Percentiles rank a stretch among this genome's conserved stretches.
These are phyloP conservation scores for Typhlichthys eigenmanni DNA, from an alignment of 2,797 vertebrate genomes.

Conservation along the genomic window DNA sequence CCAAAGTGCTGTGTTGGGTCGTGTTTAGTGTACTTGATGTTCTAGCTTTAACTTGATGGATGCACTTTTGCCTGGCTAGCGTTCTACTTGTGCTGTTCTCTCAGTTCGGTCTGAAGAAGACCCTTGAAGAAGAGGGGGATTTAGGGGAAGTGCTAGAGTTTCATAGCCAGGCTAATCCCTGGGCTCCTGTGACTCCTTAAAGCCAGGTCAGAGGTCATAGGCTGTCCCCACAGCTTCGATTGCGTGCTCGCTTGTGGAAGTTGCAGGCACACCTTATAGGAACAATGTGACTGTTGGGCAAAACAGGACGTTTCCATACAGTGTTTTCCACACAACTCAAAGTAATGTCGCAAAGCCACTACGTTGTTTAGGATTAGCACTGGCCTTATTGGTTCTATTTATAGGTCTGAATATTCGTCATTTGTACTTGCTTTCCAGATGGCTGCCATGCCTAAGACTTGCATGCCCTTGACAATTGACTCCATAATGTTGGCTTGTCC, in stretches of 20 bases:
- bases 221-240: constrained; percentile 29
- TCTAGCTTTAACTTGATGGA: not conserved
- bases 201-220: constrained; percentile 56
- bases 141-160: constrained; percentile 46
- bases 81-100: constrained; percentile 3
- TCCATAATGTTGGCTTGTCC: constrained; percentile 59
- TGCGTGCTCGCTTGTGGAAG: constrained; percentile 22
- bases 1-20: not conserved
- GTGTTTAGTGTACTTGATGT: not conserved
- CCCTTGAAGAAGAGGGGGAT: constrained; percentile 27
- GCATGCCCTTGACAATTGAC: constrained; percentile 62
- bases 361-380: constrained; percentile 65
- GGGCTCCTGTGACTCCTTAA: constrained; percentile 37
- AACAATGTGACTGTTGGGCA: constrained; percentile 24
- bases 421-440: constrained; percentile 73
- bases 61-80: not conserved
- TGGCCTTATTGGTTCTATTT: constrained; percentile 67
- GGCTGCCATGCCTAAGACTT: constrained; percentile 52
- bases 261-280: constrained; percentile 23
- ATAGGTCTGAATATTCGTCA: constrained; percentile 62
- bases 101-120: constrained; percentile 28
- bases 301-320: constrained; percentile 37
- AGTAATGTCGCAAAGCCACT: constrained; percentile 48
- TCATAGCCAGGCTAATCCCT: constrained; percentile 56
- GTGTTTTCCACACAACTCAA: constrained; percentile 38